Percentiles rank a stretch among this genome's conserved stretches.
phyloP scores from a whole-genome alignment of 2,113 vertebrate genomes.

The Empidonax traillii region DNA sequence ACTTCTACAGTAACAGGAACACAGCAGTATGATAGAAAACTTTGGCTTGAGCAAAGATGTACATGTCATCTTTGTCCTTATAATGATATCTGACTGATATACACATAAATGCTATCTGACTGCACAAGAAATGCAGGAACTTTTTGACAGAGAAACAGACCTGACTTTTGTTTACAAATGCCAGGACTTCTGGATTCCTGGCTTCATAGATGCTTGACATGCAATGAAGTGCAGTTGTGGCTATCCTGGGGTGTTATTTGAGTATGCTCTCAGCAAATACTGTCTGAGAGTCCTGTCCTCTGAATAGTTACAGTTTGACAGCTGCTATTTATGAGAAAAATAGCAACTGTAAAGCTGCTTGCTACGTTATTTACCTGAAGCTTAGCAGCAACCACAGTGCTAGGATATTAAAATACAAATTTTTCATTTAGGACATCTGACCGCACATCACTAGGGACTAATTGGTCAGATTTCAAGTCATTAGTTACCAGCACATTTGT shows the following conservation, averaged over 20 bases:
- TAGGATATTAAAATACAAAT: not conserved
- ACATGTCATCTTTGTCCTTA: not conserved
- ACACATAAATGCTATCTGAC: not conserved
- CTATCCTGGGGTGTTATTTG: not conserved
- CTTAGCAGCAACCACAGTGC: not conserved
- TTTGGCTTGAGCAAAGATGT: not conserved
- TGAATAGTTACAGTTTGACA: constrained; percentile 1
- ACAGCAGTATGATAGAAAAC: not conserved
- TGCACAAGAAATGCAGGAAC: not conserved
- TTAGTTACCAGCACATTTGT: not conserved
- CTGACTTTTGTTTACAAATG: not conserved
- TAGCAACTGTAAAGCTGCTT: constrained; percentile 22
- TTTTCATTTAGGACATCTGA: not conserved
- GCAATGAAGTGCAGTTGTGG: not conserved
- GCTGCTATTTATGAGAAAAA: constrained; percentile 43
- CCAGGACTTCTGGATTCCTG: not conserved
- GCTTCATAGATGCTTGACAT: not conserved
- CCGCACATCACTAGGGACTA: not conserved
- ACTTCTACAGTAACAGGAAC: not conserved
- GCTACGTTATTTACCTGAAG: constrained; percentile 41
- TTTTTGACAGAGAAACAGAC: constrained; percentile 5
- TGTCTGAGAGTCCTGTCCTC: not conserved
- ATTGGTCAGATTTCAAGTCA: not conserved
- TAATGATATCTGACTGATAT: not conserved
- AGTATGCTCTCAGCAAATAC: constrained; percentile 3